Conservation (phyloP, 2,797 vertebrate species). For the Antrozous pallidus region DNA sequence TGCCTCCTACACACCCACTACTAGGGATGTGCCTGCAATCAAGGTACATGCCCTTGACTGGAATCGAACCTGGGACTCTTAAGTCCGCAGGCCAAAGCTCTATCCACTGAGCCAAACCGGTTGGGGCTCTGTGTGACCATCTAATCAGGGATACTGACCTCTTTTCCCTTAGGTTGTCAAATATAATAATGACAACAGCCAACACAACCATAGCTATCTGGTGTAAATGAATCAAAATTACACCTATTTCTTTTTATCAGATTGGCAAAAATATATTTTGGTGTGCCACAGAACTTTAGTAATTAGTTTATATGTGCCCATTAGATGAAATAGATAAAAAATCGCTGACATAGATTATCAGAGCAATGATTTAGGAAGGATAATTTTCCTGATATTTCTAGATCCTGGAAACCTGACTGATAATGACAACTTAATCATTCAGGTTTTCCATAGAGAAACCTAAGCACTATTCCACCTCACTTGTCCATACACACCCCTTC, state of each 20-base stretch:
- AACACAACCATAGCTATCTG: neutral
- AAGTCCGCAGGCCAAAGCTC: no score
- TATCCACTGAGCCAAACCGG: no score
- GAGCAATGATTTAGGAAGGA: neutral
- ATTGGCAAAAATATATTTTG: neutral
- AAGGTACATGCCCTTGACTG: no score
- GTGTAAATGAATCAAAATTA: neutral
- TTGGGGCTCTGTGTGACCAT: no score
- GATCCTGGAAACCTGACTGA: neutral
- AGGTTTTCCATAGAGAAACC: neutral
- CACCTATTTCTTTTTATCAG: neutral
- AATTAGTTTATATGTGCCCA: neutral
- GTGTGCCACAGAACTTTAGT: neutral
- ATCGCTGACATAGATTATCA: neutral
- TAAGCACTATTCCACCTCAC: neutral
- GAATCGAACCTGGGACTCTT: no score
- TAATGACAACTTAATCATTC: neutral
- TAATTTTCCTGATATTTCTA: slow-evolving; percentile 28
- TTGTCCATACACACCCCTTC: neutral
- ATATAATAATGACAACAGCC: neutral
- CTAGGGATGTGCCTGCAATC: no score
- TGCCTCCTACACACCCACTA: no score
- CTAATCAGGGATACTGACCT: neutral
- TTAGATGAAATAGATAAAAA: neutral
- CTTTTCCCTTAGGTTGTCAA: neutral